Base-by-base conservation (phyloP, 2,888 invertebrate genomes). In the Nudaria mundana region DNA sequence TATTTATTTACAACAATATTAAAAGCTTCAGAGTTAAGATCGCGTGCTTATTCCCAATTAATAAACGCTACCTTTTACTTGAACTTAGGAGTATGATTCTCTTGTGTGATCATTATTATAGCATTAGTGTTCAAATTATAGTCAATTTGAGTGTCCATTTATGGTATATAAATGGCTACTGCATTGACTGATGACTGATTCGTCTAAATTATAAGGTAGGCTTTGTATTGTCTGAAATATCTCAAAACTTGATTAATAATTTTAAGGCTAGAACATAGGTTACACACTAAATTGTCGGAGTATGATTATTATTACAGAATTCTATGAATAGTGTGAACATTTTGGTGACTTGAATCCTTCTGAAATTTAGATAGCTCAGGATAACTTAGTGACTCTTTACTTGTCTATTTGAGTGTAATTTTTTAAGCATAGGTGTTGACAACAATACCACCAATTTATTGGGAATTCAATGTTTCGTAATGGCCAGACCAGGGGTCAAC, bases 31-130 rank as follows among this genome's bases (percentile, higher is more conserved):
- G 38, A 64, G 47, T 45, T 42, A 36, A 30, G 65, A 68, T 81
- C 65, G 81, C 81, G 82, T 81, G 81, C 57, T 66, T 62, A 57
- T 56, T 44, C 51, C 68, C 73, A 78, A 73, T 81, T 80, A 73
- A 77, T 78, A 78, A 71, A 54, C 31, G 78, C 80, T 80, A 78
- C 80, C 71, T 67, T 66, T 69, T 66, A 66, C 69, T 67, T 61
- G 48, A 65, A 40, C 28, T 54, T 36, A 52, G 35, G 45, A 12
- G 10, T 11, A 14, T 20, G 37, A 39, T 60, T 57, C 49, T 60
- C 56, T 49, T 56, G 49, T 43, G 52, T 57, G 52, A 52, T 37
- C 44, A 44, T 43, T 45, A 37, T 33, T 44, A 40, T 28, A 29
- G 13, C 35, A 36, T 36, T 32, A 40, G 33, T 18, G 34, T 22